phyloP scores from a whole-genome alignment of 2,888 invertebrate genomes.

The Mythimna loreyi region DNA sequence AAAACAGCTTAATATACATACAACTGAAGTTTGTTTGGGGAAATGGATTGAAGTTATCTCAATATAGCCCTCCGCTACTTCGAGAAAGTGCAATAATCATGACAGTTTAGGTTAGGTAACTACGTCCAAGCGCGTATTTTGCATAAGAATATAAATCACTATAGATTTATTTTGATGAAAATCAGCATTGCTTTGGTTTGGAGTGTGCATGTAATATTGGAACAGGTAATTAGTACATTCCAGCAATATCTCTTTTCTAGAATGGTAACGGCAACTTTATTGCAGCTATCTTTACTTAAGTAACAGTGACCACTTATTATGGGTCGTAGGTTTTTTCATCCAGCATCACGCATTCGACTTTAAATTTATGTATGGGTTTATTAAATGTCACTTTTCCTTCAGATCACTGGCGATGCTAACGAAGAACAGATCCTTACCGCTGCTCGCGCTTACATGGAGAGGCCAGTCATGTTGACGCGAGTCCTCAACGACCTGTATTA shows the following conservation, averaged over 20 bases:
- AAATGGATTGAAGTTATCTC: neutral
- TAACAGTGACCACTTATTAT: neutral
- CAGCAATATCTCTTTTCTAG: neutral
- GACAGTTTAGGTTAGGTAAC: neutral
- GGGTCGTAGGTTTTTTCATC: neutral
- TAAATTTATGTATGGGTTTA: neutral
- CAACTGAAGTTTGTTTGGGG: neutral
- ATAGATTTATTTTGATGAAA: neutral
- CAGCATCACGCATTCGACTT: neutral
- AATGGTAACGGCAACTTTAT: neutral
- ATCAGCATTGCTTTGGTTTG: neutral
- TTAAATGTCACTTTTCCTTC: conserved; percentile 17
- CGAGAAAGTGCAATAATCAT: neutral
- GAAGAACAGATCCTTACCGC: conserved; percentile 97
- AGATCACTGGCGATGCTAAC: conserved; percentile 98
- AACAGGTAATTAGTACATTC: too few relatives aligned
- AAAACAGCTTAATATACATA: neutral
- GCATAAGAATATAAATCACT: neutral
- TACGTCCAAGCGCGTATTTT: neutral
- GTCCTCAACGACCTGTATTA: conserved; percentile 98
- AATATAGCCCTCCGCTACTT: neutral
- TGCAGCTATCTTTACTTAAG: neutral
- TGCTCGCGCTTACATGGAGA: conserved; percentile 95
- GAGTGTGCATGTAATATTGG: too few relatives aligned
- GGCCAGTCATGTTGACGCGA: conserved; percentile 95